phyloP scores from a whole-genome alignment of 2,888 invertebrate genomes.

The Pheosia gnoma region DNA sequence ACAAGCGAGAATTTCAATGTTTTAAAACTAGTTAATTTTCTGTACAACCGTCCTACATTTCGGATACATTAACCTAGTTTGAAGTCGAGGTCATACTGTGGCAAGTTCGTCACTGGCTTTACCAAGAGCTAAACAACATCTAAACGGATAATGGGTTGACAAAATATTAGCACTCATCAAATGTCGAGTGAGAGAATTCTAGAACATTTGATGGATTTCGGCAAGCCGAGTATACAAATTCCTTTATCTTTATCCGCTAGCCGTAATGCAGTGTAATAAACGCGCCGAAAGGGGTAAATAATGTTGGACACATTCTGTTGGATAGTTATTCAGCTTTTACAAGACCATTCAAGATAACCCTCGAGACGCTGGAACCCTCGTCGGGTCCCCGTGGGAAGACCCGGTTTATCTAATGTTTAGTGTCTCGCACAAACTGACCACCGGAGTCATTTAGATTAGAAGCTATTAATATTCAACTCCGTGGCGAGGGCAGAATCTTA shows the following conservation, averaged over 20 bases:
- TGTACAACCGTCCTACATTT: conserved; percentile 65
- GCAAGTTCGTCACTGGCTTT: conserved; percentile 59
- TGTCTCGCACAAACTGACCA: conserved; percentile 50
- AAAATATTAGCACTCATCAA: conserved; percentile 20
- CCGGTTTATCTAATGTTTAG: conserved; percentile 51
- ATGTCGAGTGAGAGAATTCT: conserved; percentile 8
- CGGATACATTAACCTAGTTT: conserved; percentile 76
- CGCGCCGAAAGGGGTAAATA: conserved; percentile 32
- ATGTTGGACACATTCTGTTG: conserved; percentile 40
- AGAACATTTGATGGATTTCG: conserved; percentile 9
- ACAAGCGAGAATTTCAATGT: conserved; percentile 42
- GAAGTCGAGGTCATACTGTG: conserved; percentile 60
- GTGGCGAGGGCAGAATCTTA: conserved; percentile 22
- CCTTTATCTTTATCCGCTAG: conserved; percentile 28
- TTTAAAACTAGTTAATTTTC: conserved; percentile 52
- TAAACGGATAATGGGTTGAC: conserved; percentile 28
- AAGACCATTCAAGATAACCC: conserved; percentile 61
- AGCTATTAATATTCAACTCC: conserved; percentile 34
- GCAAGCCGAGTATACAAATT: conserved; percentile 18
- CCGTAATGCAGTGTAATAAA: conserved; percentile 35
- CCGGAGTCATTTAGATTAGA: conserved; percentile 42
- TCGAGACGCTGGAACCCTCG: conserved; percentile 48
- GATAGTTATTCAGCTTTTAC: conserved; percentile 52
- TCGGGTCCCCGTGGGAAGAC: conserved; percentile 48
- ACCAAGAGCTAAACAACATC: conserved; percentile 31